Evolutionary conservation across 92 coral and sea anemone genomes (phyloP), one percentile per base, ranked within the genome.

Genomic region (Nematostella vectensis): DNA sequence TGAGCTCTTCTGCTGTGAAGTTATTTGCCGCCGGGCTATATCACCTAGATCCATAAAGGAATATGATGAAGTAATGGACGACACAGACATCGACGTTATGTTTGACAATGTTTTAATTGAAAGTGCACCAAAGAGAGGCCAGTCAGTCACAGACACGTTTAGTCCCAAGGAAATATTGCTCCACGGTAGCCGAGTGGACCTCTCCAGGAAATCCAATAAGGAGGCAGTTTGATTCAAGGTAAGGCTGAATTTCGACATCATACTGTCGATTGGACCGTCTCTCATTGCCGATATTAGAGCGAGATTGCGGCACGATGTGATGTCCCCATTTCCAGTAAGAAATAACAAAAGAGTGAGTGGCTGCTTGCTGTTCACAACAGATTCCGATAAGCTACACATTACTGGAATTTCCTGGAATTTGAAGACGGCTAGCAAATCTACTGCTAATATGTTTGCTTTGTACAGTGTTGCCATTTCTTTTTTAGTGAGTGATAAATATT

Each of bases 91-190:
- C 22, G 79, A 57, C 19, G 55, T 38, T 4, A 68, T 28, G 31
- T 25, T 55, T 0, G 79, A 59, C 2, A 57, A 47, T 19, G 52
- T 26, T 11, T 27, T 18, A n/a, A 83, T 39, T 11, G 67, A 57
- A n/a, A 68, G 25, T 2, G 86, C 75, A 9, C 54, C 78, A 6
- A 83, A 18, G 13, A 60, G 19, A 25, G 93, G 82, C 93, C 93
- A 83, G 25, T 78, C 72, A 11, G 48, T 26, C 25, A 74, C 18
- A 1, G 76, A 47, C 20, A 55, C 37, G 22, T 69, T 65, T 9
- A 83, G 67, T 1, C 81, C 93, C 93, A 81, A 83, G 13, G 74
- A 39, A 38, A 78, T 47, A 51, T 83, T 78, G 10, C 49, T 57
- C 82, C 73, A 79, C 3, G 85, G 80, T 12, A 83, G 44, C 25